phyloP scores from a whole-genome alignment of 2,113 vertebrate species.

The Caranx ignobilis region DNA sequence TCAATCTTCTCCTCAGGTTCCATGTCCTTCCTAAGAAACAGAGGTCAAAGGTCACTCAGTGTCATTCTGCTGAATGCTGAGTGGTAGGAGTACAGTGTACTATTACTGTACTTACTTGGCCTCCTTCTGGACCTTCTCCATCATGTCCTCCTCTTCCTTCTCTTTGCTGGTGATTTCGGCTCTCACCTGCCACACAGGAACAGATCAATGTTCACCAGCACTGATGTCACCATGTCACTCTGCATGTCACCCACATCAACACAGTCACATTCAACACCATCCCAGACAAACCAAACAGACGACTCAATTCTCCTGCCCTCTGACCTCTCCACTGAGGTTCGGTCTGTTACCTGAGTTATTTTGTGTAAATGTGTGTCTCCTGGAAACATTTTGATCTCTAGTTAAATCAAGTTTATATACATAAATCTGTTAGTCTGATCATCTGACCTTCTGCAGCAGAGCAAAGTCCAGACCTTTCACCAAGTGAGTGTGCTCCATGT shows the following conservation, averaged over 20 bases:
- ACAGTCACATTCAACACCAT: too few relatives aligned
- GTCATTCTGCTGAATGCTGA: neutral
- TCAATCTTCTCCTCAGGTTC: conserved; percentile 99
- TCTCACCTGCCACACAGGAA: conserved; percentile 86
- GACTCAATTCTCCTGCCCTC: too few relatives aligned
- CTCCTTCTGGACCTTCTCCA: conserved; percentile 98
- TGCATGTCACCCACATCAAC: too few relatives aligned
- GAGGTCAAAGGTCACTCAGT: conserved; percentile 23
- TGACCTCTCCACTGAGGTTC: too few relatives aligned
- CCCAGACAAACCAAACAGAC: too few relatives aligned
- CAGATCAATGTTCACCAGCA: neutral
- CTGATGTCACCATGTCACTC: too few relatives aligned
- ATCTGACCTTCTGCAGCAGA: conserved; percentile 93
- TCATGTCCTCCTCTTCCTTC: conserved; percentile 96
- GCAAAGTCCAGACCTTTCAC: conserved; percentile 99
- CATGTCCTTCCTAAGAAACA: conserved; percentile 90
- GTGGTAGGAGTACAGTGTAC: too few relatives aligned
- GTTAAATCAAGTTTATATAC: too few relatives aligned
- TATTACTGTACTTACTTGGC: conserved; percentile 85
- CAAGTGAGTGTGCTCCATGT: conserved; percentile 99
- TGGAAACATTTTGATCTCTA: too few relatives aligned
- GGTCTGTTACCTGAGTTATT: too few relatives aligned
- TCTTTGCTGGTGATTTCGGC: conserved; percentile 99
- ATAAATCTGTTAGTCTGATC: too few relatives aligned
- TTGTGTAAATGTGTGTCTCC: too few relatives aligned